Percentiles rank a stretch among this genome's conserved stretches.
Evolutionary conservation across 1,140 invertebrate genomes (phyloP).

Genomic region (Aphidius ervi): DNA sequence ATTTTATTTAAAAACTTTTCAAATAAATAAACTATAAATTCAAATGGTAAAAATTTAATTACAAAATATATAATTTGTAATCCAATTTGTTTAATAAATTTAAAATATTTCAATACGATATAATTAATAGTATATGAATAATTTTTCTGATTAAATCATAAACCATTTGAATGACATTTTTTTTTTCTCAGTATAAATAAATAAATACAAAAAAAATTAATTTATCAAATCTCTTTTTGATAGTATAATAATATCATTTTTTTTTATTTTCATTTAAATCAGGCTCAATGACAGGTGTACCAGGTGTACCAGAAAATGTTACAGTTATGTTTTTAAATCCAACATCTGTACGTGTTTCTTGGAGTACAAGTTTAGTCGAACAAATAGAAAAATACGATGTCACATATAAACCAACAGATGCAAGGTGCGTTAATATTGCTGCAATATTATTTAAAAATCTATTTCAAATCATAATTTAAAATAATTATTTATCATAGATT

Average conservation of each 20-base stretch:
- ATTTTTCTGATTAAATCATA: no score
- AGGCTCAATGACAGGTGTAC: constrained; percentile 73
- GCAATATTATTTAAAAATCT: constrained; percentile 8
- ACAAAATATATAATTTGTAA: no score
- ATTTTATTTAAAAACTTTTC: no score
- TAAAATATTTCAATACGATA: no score
- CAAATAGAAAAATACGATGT: constrained; percentile 80
- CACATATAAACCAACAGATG: constrained; percentile 76
- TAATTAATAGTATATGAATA: no score
- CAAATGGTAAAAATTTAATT: no score
- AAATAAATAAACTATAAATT: no score
- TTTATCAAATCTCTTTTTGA: no score
- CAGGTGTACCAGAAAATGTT: constrained; percentile 76
- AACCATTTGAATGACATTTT: no score
- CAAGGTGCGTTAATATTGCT: constrained; percentile 58
- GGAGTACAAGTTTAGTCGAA: constrained; percentile 70
- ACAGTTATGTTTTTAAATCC: constrained; percentile 80
- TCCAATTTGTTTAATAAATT: no score
- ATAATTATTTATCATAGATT: constrained; percentile 16
- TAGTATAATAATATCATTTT: constrained; percentile 17
- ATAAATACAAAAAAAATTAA: not conserved
- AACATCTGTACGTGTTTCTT: constrained; percentile 75
- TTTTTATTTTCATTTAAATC: constrained; percentile 32
- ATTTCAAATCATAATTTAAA: no score
- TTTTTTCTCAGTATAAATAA: no score